Percentiles rank a stretch among this genome's conserved stretches.
Evolutionary conservation across 2,888 invertebrate species (phyloP).

Genomic region (Anoplius nigerrimus): DNA sequence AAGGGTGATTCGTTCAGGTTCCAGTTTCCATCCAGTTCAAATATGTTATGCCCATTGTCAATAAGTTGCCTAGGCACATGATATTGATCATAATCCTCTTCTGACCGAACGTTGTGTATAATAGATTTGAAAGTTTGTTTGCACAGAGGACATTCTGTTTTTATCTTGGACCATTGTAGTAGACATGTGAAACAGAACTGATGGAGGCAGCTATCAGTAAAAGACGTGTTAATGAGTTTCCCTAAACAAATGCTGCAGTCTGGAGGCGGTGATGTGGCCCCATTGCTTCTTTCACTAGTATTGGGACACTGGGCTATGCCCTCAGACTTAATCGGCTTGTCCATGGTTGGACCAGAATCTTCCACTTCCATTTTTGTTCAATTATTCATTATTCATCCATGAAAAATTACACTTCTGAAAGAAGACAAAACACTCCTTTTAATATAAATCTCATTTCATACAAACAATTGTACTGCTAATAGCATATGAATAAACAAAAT

Average conservation of each 20-base stretch:
- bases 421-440: no score
- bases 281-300: constrained; percentile 77
- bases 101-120: constrained; percentile 92
- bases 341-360: constrained; percentile 37
- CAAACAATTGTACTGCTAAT: no score
- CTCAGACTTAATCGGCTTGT: constrained; percentile 67
- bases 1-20: constrained; percentile 32
- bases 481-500: no score
- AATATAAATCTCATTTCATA: no score
- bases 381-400: constrained; percentile 27
- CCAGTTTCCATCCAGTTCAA: constrained; percentile 50
- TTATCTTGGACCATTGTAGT: constrained; percentile 95
- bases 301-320: constrained; percentile 74
- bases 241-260: constrained; percentile 96
- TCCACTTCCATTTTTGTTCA: constrained; percentile 47
- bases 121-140: constrained; percentile 94
- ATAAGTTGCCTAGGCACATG: constrained; percentile 70
- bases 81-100: constrained; percentile 92
- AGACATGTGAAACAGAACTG: constrained; percentile 96
- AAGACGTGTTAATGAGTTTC: constrained; percentile 90
- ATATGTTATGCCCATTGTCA: constrained; percentile 61
- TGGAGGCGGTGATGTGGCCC: constrained; percentile 83
- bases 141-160: constrained; percentile 95
- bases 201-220: constrained; percentile 94
- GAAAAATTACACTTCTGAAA: constrained; percentile 9